Evolutionary conservation across 2,797 vertebrate species (phyloP).

Genomic region (Chelmon rostratus): DNA sequence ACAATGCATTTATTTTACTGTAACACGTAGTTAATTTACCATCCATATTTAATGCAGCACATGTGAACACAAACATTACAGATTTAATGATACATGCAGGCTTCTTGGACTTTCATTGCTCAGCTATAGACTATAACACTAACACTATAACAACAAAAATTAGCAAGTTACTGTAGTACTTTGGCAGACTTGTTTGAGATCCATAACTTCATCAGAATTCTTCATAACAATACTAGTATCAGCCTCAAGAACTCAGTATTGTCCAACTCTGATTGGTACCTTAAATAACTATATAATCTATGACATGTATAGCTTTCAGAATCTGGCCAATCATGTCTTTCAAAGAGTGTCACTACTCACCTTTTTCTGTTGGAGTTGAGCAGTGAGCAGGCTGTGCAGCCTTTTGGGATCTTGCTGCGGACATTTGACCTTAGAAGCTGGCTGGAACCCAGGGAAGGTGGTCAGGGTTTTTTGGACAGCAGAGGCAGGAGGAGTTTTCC

Average conservation of each 20-base stretch:
- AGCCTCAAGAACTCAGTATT: neutral
- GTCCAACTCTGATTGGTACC: neutral
- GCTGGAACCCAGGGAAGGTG: conserved; percentile 79
- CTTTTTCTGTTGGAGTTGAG: conserved; percentile 93
- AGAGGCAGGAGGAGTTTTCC: conserved; percentile 64
- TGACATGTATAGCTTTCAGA: neutral
- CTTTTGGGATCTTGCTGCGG: conserved; percentile 65
- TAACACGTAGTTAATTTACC: no score
- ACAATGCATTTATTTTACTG: no score
- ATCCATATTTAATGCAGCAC: no score
- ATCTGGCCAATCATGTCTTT: neutral
- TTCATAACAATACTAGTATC: neutral
- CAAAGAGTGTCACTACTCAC: conserved; percentile 68
- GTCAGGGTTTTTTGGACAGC: conserved; percentile 80
- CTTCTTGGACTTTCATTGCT: no score
- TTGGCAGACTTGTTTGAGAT: neutral
- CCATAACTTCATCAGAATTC: neutral
- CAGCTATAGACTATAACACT: no score
- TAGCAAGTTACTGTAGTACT: no score
- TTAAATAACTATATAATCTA: neutral
- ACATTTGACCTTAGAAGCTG: conserved; percentile 39
- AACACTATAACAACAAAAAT: no score
- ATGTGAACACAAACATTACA: no score
- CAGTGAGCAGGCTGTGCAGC: conserved; percentile 81
- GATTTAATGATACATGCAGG: no score